These are phyloP conservation scores for Eretmocerus hayati DNA, from an alignment of 2,888 invertebrate genomes.

Conservation along the genomic window DNA sequence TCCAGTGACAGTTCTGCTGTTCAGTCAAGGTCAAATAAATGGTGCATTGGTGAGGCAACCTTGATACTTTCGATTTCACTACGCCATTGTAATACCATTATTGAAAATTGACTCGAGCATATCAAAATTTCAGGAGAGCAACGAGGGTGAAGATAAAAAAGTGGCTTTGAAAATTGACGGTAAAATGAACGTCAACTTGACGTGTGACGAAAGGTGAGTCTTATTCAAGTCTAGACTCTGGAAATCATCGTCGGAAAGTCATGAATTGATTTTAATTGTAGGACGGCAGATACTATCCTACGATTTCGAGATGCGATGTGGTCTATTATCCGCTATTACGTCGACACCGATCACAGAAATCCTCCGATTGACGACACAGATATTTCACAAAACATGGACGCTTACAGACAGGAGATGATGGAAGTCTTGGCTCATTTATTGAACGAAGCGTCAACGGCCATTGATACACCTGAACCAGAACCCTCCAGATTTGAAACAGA, in stretches of 20 bases:
- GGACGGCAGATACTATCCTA: constrained; percentile 49
- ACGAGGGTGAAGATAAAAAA: constrained; percentile 13
- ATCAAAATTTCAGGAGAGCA: constrained; percentile 25
- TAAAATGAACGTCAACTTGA: constrained; percentile 34
- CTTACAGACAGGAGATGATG: constrained; percentile 31
- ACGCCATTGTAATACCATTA: too few species aligned
- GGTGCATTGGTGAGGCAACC: constrained; percentile 27
- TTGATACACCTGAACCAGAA: neutral
- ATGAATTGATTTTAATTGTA: constrained; percentile 43
- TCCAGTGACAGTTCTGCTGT: constrained; percentile 55
- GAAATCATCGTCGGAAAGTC: too few species aligned
- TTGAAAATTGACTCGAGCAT: neutral
- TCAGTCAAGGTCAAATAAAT: constrained; percentile 39
- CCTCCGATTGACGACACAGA: constrained; percentile 15
- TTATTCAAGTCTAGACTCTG: too few species aligned
- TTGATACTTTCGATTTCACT: too few species aligned
- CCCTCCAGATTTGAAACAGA: too few species aligned
- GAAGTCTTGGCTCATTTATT: constrained; percentile 24
- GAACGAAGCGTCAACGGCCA: neutral
- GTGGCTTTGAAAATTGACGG: constrained; percentile 11
- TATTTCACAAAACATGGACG: constrained; percentile 20
- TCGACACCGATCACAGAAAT: constrained; percentile 49
- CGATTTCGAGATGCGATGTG: constrained; percentile 50
- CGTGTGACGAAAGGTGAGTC: constrained; percentile 44
- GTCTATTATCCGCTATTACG: constrained; percentile 49